Evolutionary conservation across 2,113 vertebrate genomes (phyloP), one percentile per base, ranked within the genome.

Genomic region (Anoura caudifer): DNA sequence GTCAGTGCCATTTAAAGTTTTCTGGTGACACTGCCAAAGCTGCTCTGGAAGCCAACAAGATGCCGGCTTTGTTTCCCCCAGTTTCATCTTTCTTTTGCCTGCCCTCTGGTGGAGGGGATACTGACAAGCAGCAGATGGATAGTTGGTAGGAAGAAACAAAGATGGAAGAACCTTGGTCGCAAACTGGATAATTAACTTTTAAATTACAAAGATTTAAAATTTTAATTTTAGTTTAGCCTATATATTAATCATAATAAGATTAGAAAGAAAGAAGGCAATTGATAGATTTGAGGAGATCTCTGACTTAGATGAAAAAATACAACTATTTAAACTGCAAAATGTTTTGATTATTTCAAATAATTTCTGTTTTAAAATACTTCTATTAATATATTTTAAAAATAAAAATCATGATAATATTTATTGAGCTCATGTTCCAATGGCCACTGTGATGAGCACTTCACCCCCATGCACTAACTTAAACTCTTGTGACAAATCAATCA

Each of bases 91-190:
- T 81, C 72, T 95, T 61, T 88, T 52, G 41, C 73, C 56, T 95
- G 97, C 96, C 95, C 94, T 95, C 96, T 97, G 84, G 80, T 96
- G 84, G 96, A 83, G 38, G 63, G 72, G 26, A 38, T 38, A 2
- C 16, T 52, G 31, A 50, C 43, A 47, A 91, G 38, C 50, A 38
- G 67, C 38, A 73, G 33, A 11, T 36, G 17, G 76, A 26, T 45
- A 45, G 50, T 80, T 31, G 33, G 1, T 36, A 41, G 45, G 38
- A 88, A 91, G 79, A 94, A 90, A 82, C 22, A 2, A 41, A 94
- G 88, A 82, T 77, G 38, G 31, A 59, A 56, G 45, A 89, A 59
- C 38, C 10, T 54, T 67, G 69, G 36, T 72, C 59, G 26, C 38
- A 63, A 63, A 33, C 16, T 65, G n/a, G 16, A 24, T 77, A 54